phyloP scores from a whole-genome alignment of 1,140 invertebrate species.

The Arctopsyche grandis region DNA sequence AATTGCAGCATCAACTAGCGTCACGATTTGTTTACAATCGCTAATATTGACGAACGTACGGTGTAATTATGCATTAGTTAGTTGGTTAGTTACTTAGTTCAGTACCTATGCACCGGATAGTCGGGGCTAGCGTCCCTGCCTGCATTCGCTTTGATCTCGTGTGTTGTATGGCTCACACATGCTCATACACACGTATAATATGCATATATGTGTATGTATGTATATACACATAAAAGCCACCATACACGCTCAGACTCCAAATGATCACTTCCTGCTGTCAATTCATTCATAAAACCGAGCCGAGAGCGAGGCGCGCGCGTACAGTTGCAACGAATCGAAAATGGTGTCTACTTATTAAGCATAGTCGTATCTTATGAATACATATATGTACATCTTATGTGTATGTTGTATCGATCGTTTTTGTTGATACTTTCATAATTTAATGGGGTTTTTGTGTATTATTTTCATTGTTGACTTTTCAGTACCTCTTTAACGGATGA shows the following conservation, averaged over 20 bases:
- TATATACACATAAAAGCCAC: neutral
- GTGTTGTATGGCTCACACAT: neutral
- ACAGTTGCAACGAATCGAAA: neutral
- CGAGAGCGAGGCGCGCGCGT: slow-evolving; percentile 11
- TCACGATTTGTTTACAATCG: neutral
- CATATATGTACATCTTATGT: neutral
- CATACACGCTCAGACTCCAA: slow-evolving; percentile 44
- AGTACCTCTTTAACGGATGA: too few species aligned
- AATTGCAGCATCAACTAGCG: neutral
- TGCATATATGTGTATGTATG: neutral
- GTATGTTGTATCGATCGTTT: neutral
- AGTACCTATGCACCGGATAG: neutral
- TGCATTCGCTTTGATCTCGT: neutral
- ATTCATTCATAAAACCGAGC: slow-evolving; percentile 53
- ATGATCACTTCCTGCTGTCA: slow-evolving; percentile 54
- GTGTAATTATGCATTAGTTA: too few species aligned
- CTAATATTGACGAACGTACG: neutral
- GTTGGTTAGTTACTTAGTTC: too few species aligned
- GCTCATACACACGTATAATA: neutral
- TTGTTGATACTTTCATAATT: too few species aligned
- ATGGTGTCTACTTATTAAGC: neutral
- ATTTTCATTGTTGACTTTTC: too few species aligned
- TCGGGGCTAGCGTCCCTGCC: neutral
- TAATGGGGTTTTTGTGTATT: too few species aligned
- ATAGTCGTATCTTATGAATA: neutral